Evolutionary conservation across 2,113 vertebrate genomes (phyloP).

Genomic region (Fulmarus glacialis): DNA sequence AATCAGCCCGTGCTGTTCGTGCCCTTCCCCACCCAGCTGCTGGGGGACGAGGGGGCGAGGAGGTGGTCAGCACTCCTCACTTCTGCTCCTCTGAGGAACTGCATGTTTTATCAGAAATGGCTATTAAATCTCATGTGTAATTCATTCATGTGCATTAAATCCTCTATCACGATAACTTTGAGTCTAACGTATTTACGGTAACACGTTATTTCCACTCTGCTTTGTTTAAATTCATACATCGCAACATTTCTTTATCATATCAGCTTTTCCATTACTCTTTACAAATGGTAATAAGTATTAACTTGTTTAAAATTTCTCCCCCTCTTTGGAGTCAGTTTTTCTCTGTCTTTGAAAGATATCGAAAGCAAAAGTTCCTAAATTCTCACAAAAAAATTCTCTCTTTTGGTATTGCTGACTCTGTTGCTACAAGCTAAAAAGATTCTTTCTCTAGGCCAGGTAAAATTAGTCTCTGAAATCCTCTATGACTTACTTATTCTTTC

Average conservation of each 20-base stretch:
- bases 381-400: background rate
- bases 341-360: background rate
- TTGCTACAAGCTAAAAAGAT: background rate
- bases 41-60: background rate
- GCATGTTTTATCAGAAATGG: background rate
- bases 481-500: background rate
- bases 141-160: background rate
- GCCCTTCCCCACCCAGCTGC: background rate
- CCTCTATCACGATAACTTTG: background rate
- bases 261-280: background rate
- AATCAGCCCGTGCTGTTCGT: background rate
- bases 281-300: background rate
- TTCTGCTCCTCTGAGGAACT: too few species aligned
- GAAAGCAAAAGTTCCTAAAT: background rate
- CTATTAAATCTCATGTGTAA: background rate
- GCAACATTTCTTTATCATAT: background rate
- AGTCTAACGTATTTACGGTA: background rate
- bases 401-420: background rate
- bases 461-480: background rate
- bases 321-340: background rate
- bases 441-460: background rate
- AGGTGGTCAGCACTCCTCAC: accelerated
- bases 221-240: background rate
- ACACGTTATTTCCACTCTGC: background rate
- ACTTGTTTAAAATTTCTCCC: background rate